Conservation (phyloP, 2,113 vertebrate species). For the Connochaetes taurinus region DNA sequence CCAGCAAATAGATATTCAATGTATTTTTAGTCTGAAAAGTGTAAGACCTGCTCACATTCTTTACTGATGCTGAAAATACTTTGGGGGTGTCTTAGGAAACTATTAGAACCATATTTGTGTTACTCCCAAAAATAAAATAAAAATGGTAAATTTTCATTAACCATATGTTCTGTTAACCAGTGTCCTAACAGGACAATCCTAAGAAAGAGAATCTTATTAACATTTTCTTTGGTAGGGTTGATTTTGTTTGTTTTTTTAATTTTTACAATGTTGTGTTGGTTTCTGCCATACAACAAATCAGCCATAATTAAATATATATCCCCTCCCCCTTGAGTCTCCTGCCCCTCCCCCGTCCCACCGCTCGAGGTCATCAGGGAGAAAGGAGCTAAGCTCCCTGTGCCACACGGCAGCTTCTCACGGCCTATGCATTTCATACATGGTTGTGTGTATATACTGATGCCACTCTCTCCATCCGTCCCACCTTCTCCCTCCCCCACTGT, state of each 20-base stretch:
- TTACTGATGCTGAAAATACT: neutral
- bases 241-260: neutral
- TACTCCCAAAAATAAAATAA: neutral
- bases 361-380: neutral
- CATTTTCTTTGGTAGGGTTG: neutral
- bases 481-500: neutral
- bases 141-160: slow-evolving; percentile 22
- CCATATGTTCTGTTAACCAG: slow-evolving; percentile 69
- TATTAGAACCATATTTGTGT: slow-evolving; percentile 42
- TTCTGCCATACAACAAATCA: neutral
- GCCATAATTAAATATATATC: too few relatives aligned
- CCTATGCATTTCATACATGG: neutral
- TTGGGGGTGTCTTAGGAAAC: slow-evolving; percentile 40
- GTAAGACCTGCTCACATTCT: neutral
- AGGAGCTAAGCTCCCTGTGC: neutral
- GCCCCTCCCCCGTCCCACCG: neutral
- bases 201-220: slow-evolving; percentile 74
- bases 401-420: neutral
- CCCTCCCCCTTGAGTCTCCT: neutral
- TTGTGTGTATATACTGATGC: rapidly evolving
- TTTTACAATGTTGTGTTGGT: neutral
- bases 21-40: neutral
- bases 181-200: slow-evolving; percentile 51
- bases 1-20: neutral
- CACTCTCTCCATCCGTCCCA: neutral